Evolutionary conservation across 2,797 vertebrate genomes (phyloP).

Genomic region (Petrocephalus sullivani): DNA sequence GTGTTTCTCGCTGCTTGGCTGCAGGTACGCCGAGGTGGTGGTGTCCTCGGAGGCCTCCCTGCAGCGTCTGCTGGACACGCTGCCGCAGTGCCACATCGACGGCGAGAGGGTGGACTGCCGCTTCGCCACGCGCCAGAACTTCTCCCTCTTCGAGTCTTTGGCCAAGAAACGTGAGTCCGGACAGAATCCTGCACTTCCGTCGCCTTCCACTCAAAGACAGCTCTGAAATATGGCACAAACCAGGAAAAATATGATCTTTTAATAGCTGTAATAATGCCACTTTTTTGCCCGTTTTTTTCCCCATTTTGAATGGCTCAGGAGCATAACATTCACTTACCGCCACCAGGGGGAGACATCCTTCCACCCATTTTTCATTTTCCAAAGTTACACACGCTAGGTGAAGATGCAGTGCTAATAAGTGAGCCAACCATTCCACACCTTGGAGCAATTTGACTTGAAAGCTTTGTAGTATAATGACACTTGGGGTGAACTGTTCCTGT

Average conservation of each 20-base stretch:
- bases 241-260: not conserved
- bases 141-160: constrained; percentile 77
- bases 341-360: not conserved
- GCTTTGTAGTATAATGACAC: not conserved
- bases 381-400: not conserved
- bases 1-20: not conserved
- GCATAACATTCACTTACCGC: not conserved
- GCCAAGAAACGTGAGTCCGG: constrained; percentile 83
- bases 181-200: not conserved
- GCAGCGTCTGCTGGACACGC: constrained; percentile 74
- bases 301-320: not conserved
- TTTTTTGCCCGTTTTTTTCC: not conserved
- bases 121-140: constrained; percentile 77
- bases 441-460: not conserved
- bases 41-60: constrained; percentile 81
- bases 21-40: constrained; percentile 86
- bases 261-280: not conserved
- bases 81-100: constrained; percentile 76
- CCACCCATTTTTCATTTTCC: not conserved
- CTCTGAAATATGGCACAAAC: not conserved
- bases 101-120: constrained; percentile 83
- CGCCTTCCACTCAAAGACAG: not conserved
- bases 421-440: not conserved
- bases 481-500: not conserved
- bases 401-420: not conserved